Evolutionary conservation across 2,113 vertebrate genomes (phyloP), one percentile per base, ranked within the genome.

Genomic region (Rhabdornis inornatus): DNA sequence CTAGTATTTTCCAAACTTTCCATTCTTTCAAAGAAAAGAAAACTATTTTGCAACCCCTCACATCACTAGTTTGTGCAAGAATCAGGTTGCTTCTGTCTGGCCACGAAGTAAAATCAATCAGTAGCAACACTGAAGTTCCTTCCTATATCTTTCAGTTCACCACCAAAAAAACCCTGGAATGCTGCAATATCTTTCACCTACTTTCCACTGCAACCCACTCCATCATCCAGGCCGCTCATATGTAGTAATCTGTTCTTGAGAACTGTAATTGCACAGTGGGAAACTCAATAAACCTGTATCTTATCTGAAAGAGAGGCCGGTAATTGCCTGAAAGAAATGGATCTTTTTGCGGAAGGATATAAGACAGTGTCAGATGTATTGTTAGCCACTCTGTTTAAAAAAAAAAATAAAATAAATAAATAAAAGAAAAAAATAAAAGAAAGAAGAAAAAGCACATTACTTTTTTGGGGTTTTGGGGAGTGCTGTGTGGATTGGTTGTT

Each of bases 291-390:
- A 97, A 89, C 40, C 72, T 81, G 2, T 31, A 55, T 76, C 95
- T 96, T 70, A 92, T 79, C 92, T 89, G 94, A 81, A 87, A 91
- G 79, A 89, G 80, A 78, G 61, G 65, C 53, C 2, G 2, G 86
- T 93, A 96, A 96, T 87, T 92, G 95, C 92, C 86, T 50, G 49
- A 76, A 91, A 92, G 94, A 75, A 96, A 96, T 63, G 68, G 68
- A 90, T 88, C 68, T 83, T 66, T 33, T 23, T 77, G 79, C 1
- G 0, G 82, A 88, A 86, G 85, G 75, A 92, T 59, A 1, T 25
- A 70, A 92, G 79, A 31, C 59, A n/a, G 42, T 30, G 55, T 75
- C 83, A 93, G 47, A 70, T 31, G 12, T 10, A 70, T 52, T 70
- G 19, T 33, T 77, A 75, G 25, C 50, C 25, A 37, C 27, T 15